A percentile compares a stretch with the other conserved stretches of the same genome.
These are phyloP conservation scores for Eulithis prunata DNA, from an alignment of 2,888 invertebrate species.

Conservation along the genomic window DNA sequence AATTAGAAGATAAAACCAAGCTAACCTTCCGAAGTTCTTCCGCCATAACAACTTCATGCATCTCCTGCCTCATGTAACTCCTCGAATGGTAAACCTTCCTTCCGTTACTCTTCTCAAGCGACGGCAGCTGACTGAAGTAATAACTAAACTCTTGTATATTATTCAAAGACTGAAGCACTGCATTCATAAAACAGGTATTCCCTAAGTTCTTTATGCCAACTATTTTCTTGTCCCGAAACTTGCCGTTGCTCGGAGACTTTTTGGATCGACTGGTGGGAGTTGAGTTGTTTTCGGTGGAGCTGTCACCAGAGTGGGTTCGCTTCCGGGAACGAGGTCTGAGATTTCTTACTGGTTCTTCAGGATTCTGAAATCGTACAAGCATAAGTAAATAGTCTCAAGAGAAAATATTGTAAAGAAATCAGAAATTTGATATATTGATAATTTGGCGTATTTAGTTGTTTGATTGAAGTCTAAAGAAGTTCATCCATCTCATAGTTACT, in stretches of 20 bases:
- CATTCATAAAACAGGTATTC: slow-evolving; percentile 95
- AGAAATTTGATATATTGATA: too few relatives aligned
- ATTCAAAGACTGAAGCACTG: slow-evolving; percentile 92
- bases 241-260: slow-evolving; percentile 72
- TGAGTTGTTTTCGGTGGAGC: slow-evolving; percentile 78
- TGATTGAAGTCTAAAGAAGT: too few relatives aligned
- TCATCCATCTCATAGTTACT: too few relatives aligned
- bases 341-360: slow-evolving; percentile 82
- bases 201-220: slow-evolving; percentile 92
- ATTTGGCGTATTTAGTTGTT: too few relatives aligned
- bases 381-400: slow-evolving; percentile 1
- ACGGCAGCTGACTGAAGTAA: slow-evolving; percentile 91
- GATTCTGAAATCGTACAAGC: slow-evolving; percentile 52
- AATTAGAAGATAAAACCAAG: not conserved
- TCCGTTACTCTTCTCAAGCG: slow-evolving; percentile 87
- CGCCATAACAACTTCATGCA: slow-evolving; percentile 89
- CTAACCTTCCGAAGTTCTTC: slow-evolving; percentile 90
- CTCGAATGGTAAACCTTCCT: slow-evolving; percentile 86
- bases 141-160: slow-evolving; percentile 93
- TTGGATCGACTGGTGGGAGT: slow-evolving; percentile 61
- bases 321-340: slow-evolving; percentile 85
- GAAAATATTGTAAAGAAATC: not conserved
- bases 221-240: slow-evolving; percentile 85
- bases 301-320: slow-evolving; percentile 84
- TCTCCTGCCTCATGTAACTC: slow-evolving; percentile 85